Percentiles rank a stretch among this genome's conserved stretches.
phyloP scores from a whole-genome alignment of 1,140 invertebrate genomes.

The Babylonia areolata region DNA sequence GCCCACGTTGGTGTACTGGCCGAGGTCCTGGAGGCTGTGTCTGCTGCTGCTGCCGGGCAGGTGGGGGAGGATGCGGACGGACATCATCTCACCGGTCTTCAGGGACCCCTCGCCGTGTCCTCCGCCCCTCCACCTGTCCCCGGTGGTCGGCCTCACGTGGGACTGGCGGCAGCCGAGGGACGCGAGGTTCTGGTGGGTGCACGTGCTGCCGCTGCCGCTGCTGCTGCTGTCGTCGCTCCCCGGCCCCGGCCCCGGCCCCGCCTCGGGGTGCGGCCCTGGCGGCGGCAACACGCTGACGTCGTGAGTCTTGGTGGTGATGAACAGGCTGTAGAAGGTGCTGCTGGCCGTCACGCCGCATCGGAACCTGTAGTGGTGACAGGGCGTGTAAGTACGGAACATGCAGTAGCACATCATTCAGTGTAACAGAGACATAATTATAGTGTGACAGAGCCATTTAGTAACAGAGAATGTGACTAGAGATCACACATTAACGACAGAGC shows the following conservation, averaged over 20 bases:
- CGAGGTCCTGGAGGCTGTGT: not conserved
- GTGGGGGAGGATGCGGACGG: not conserved
- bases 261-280: too few relatives aligned
- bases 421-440: too few relatives aligned
- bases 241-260: not conserved
- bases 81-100: not conserved
- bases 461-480: too few relatives aligned
- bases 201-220: not conserved
- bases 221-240: not conserved
- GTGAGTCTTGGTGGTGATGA: conserved; percentile 13
- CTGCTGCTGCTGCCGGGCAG: not conserved
- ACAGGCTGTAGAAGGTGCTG: conserved; percentile 21
- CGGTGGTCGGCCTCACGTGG: not conserved
- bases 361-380: conserved; percentile 1
- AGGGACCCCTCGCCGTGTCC: not conserved
- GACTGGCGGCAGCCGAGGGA: not conserved
- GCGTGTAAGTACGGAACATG: too few relatives aligned
- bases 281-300: not conserved
- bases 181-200: conserved; percentile 9
- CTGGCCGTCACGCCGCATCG: not conserved
- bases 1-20: not conserved
- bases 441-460: too few relatives aligned
- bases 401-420: too few relatives aligned
- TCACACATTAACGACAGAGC: too few relatives aligned
- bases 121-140: too few relatives aligned